Conservation (phyloP, 2,888 invertebrate genomes). For the Watsonalla binaria region DNA sequence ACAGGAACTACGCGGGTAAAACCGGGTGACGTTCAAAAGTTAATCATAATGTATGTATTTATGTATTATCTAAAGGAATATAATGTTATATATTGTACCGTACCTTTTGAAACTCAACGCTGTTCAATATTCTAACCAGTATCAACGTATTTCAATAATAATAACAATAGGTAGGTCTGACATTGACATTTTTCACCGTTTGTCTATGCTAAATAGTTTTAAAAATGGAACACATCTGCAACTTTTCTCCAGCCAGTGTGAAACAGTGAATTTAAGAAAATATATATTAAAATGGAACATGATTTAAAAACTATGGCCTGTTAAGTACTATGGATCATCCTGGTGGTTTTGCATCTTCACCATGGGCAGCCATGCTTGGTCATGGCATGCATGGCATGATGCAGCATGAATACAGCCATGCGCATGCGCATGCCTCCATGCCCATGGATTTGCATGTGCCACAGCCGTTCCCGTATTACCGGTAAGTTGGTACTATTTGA, state of each 20-base stretch:
- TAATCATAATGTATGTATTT: too few relatives aligned
- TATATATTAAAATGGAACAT: constrained; percentile 26
- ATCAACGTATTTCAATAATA: too few relatives aligned
- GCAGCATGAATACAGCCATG: constrained; percentile 80
- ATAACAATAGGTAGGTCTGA: too few relatives aligned
- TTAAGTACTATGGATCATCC: constrained; percentile 84
- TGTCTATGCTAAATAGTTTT: constrained; percentile 9
- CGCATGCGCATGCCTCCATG: constrained; percentile 81
- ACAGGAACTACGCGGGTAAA: too few relatives aligned
- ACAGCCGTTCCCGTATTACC: constrained; percentile 94
- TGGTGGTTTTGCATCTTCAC: constrained; percentile 85
- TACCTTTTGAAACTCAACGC: too few relatives aligned
- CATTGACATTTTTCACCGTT: too few relatives aligned
- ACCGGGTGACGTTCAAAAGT: too few relatives aligned
- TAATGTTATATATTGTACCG: too few relatives aligned
- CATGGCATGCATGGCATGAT: constrained; percentile 82
- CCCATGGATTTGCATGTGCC: constrained; percentile 96
- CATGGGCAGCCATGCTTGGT: constrained; percentile 88
- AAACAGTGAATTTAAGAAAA: constrained; percentile 10
- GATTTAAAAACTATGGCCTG: constrained; percentile 20
- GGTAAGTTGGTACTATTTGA: constrained; percentile 76
- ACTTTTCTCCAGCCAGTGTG: background rate
- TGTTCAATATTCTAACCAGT: too few relatives aligned
- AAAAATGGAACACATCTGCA: constrained; percentile 12
- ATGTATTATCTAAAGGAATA: too few relatives aligned